Percentiles rank a stretch among this genome's conserved stretches.
Conservation (phyloP, 2,113 vertebrate species). For the Catagonus wagneri region DNA sequence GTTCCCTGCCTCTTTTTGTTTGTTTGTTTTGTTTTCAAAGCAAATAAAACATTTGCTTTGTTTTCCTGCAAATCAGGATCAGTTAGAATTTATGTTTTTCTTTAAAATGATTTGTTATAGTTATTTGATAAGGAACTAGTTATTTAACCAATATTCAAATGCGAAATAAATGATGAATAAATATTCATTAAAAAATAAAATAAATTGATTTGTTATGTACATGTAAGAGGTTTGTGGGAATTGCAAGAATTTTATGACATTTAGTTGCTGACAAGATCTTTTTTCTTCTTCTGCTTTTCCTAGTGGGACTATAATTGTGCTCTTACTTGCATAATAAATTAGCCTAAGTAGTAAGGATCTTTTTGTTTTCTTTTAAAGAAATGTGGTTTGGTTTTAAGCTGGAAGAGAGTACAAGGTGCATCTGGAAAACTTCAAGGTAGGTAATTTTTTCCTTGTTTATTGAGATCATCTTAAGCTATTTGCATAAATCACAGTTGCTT, state of each 20-base stretch:
- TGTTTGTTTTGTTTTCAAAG: background rate
- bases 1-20: background rate
- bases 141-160: too few species aligned
- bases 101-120: background rate
- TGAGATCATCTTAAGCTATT: background rate
- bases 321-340: background rate
- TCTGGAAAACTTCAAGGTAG: conserved; percentile 99
- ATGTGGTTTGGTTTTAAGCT: conserved; percentile 99
- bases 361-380: conserved; percentile 88
- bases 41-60: too few species aligned
- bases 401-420: conserved; percentile 99
- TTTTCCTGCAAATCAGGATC: background rate
- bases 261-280: background rate
- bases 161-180: too few species aligned
- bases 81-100: conserved; percentile 14
- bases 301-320: background rate
- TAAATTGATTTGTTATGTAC: background rate
- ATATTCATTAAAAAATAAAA: background rate
- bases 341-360: conserved; percentile 21
- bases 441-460: conserved; percentile 59
- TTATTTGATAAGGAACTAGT: too few species aligned
- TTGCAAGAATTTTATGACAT: background rate
- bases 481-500: conserved; percentile 3
- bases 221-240: background rate
- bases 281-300: background rate